These are phyloP conservation scores for Cydia pomonella DNA, from an alignment of 1,140 invertebrate species.

Conservation along the genomic window DNA sequence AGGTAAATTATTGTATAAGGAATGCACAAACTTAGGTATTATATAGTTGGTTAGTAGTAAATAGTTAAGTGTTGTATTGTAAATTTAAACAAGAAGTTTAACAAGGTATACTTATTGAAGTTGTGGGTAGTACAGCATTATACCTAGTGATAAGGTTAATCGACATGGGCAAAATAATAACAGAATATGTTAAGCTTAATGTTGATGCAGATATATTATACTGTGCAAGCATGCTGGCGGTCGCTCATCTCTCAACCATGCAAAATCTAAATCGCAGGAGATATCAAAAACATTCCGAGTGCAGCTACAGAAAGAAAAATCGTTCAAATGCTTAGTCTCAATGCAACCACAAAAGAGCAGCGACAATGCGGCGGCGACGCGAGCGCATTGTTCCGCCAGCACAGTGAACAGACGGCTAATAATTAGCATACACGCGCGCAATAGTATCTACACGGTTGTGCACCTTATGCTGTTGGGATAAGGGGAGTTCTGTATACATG, in stretches of 20 bases:
- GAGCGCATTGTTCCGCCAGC: slow-evolving; percentile 5
- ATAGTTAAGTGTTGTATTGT: too few relatives aligned
- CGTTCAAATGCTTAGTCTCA: not conserved
- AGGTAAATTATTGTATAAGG: too few relatives aligned
- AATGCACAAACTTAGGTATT: too few relatives aligned
- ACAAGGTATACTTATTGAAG: too few relatives aligned
- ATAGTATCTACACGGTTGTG: not conserved
- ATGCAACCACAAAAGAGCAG: not conserved
- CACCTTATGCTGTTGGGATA: not conserved
- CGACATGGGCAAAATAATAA: too few relatives aligned
- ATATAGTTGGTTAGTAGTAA: too few relatives aligned
- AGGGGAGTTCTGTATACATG: not conserved
- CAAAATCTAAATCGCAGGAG: not conserved
- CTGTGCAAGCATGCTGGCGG: not conserved
- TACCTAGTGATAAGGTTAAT: too few relatives aligned
- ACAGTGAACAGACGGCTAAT: slow-evolving; percentile 8
- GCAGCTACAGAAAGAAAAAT: not conserved
- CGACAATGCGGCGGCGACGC: slow-evolving; percentile 1
- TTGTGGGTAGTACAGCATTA: too few relatives aligned
- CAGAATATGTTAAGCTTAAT: too few relatives aligned
- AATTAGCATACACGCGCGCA: not conserved
- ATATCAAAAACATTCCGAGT: slow-evolving; percentile 12
- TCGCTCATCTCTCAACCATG: not conserved
- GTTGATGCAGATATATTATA: not conserved
- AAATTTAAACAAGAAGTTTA: too few relatives aligned